phyloP scores from a whole-genome alignment of 2,888 invertebrate genomes.

The Digitonthophagus gazella region DNA sequence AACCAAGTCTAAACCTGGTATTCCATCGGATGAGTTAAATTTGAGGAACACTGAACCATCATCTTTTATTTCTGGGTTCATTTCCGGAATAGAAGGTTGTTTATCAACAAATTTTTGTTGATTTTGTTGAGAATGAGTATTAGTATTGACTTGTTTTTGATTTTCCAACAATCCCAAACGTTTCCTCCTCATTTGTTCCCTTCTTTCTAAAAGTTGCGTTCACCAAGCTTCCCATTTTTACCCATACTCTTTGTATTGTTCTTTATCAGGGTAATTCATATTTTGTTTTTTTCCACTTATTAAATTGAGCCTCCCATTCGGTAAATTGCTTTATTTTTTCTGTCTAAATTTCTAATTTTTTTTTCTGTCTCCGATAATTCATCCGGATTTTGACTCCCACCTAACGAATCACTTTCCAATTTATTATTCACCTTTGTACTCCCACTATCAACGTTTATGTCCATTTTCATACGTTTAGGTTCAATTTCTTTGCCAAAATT shows the following conservation, averaged over 20 bases:
- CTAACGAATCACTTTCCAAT: background rate
- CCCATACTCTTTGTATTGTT: conserved; percentile 82
- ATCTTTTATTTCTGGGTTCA: conserved; percentile 21
- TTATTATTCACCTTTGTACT: background rate
- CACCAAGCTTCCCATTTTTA: conserved; percentile 85
- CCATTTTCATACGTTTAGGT: background rate
- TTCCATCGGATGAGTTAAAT: conserved; percentile 53
- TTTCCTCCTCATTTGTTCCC: conserved; percentile 78
- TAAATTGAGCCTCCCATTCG: conserved; percentile 90
- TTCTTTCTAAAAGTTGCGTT: conserved; percentile 71
- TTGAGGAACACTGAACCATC: conserved; percentile 31
- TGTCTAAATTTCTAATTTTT: too few species aligned
- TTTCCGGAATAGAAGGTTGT: conserved; percentile 28
- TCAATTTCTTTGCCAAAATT: background rate
- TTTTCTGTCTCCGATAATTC: conserved; percentile 68
- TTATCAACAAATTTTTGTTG: conserved; percentile 44
- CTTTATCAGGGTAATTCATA: conserved; percentile 86
- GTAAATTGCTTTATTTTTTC: conserved; percentile 84
- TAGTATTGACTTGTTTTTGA: conserved; percentile 22
- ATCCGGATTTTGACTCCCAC: conserved; percentile 33
- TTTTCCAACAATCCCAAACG: conserved; percentile 46
- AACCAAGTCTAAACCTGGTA: conserved; percentile 73
- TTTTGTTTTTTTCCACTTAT: conserved; percentile 90
- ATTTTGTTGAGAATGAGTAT: background rate
- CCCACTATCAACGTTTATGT: background rate